Evolutionary conservation across 1,140 invertebrate species (phyloP), one percentile per base, ranked within the genome.

Genomic region (Pissodes strobi): DNA sequence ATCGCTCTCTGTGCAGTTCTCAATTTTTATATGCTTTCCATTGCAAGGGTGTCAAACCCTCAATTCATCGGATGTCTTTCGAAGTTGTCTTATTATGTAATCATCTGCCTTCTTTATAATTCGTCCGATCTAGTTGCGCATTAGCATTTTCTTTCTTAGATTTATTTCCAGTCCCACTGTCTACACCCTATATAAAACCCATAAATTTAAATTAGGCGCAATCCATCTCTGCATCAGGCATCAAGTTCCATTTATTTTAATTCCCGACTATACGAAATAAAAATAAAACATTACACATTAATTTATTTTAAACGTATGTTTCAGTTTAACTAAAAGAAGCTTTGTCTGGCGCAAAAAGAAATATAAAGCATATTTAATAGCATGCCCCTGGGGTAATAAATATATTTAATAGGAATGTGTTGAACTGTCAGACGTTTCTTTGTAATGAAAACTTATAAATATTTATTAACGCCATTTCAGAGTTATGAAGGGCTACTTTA

Each of bases 381-480:
- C 56, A 27, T 48, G 43, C 43, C 56, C 43, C 45, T 15, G 43
- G 59, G 59, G 59, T 46, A 61, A 61, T 61, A 61, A 61, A 61
- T 61, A 61, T 52, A 30, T 61, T 61, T 61, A 61, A 61, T 61
- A 61, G 48, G 59, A 61, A 61, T 61, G 59, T 61, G 59, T 61
- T 61, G 59, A 61, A 61, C 48, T 53, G 59, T 61, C 59, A 61
- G 59, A 39, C 59, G 30, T 25, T 61, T 27, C 59, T 61, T 61
- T 61, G 43, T 61, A 61, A 61, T 61, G 49, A 61, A 52, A 61
- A 61, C 46, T 61, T 61, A 61, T 61, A 61, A 61, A 61, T 61
- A 61, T 61, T 41, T 61, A 61, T 61, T 53, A 61, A 45, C 1
- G 27, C 17, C 57, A 41, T 41, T 22, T 60, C 48, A 43, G 15